These are phyloP conservation scores for Cryptoprocta ferox DNA, from an alignment of 2,797 vertebrate genomes.

Conservation along the genomic window DNA sequence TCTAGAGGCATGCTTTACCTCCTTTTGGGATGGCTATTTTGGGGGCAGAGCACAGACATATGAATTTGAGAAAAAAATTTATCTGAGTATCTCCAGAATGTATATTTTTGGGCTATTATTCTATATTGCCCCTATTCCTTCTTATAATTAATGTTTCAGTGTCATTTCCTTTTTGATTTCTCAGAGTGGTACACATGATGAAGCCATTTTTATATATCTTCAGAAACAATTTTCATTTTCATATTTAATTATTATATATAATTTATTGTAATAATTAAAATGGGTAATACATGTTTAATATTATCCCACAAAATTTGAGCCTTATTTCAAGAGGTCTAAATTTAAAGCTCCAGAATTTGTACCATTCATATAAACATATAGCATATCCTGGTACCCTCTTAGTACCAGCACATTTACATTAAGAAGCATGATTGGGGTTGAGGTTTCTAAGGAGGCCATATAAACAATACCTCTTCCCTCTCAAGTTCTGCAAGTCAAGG, in stretches of 20 bases:
- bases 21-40: background rate
- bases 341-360: background rate
- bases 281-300: background rate
- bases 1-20: background rate
- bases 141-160: background rate
- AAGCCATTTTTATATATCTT: background rate
- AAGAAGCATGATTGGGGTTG: background rate
- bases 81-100: background rate
- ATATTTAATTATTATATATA: background rate
- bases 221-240: background rate
- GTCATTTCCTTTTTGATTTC: background rate
- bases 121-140: background rate
- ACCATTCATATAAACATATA: background rate
- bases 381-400: background rate
- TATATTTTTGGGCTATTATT: background rate
- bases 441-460: background rate
- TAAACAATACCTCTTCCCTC: background rate
- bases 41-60: background rate
- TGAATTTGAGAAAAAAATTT: background rate
- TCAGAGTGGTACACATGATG: background rate
- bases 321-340: background rate
- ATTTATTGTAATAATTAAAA: background rate
- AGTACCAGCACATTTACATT: background rate
- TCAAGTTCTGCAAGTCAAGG: background rate
- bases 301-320: background rate